phyloP scores from a whole-genome alignment of 2,888 invertebrate species.

The Cosmia trapezina region DNA sequence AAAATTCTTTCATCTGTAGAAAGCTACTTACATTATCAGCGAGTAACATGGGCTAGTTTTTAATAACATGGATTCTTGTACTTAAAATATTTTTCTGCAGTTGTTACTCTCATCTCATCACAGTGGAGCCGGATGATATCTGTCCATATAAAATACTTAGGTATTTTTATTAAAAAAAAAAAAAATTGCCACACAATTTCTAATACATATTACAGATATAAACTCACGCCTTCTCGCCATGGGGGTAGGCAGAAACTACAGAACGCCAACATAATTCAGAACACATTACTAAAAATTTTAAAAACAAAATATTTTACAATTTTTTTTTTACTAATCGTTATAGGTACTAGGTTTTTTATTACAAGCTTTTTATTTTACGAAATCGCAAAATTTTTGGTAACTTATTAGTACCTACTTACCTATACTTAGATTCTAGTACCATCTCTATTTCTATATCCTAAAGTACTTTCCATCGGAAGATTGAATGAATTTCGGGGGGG shows the following conservation, averaged over 20 bases:
- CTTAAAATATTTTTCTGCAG: not conserved
- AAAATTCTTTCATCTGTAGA: too few species aligned
- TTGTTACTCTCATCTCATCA: too few species aligned
- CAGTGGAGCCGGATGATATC: not conserved
- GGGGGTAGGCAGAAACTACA: too few species aligned
- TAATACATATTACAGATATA: not conserved
- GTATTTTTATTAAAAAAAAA: too few species aligned
- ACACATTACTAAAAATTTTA: too few species aligned
- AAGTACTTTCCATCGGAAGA: slow-evolving; percentile 29
- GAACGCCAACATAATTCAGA: too few species aligned
- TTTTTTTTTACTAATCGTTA: too few species aligned
- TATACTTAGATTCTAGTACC: not conserved
- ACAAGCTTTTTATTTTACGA: not conserved
- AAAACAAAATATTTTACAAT: too few species aligned
- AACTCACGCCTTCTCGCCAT: not conserved
- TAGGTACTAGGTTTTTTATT: too few species aligned
- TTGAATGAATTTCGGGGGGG: slow-evolving; percentile 57
- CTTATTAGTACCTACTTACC: too few species aligned
- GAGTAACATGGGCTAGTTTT: not conserved
- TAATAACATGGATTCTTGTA: not conserved
- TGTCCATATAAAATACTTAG: not conserved
- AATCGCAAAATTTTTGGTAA: not conserved
- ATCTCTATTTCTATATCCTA: slow-evolving; percentile 4
- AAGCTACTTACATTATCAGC: too few species aligned
- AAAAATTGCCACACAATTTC: not conserved